phyloP scores from a whole-genome alignment of 2,888 invertebrate genomes.

The Acrobasis suavella region DNA sequence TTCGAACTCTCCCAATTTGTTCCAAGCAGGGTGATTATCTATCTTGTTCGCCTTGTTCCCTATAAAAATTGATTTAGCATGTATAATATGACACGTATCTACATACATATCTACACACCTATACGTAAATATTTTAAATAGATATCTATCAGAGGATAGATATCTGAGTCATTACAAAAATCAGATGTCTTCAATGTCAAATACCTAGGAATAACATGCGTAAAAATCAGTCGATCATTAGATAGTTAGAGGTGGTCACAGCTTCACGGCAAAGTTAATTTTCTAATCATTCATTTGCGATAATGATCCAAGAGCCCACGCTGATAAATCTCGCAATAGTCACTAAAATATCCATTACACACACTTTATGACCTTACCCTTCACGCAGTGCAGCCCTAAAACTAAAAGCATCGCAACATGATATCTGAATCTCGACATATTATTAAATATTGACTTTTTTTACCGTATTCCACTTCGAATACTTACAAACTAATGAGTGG shows the following conservation, averaged over 20 bases:
- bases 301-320: not conserved
- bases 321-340: too few species aligned
- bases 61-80: not conserved
- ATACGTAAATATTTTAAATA: too few species aligned
- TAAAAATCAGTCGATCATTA: too few species aligned
- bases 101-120: too few species aligned
- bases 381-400: not conserved
- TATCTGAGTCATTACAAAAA: too few species aligned
- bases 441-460: not conserved
- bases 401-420: not conserved
- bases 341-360: not conserved
- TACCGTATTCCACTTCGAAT: slow-evolving; percentile 8
- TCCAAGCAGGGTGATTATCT: slow-evolving; percentile 72
- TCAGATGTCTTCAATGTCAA: too few species aligned
- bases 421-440: not conserved
- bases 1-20: slow-evolving; percentile 62
- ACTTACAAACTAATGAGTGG: slow-evolving; percentile 16
- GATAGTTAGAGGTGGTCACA: too few species aligned
- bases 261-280: not conserved
- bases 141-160: too few species aligned
- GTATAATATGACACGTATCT: too few species aligned
- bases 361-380: not conserved
- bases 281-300: not conserved
- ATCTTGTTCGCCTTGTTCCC: slow-evolving; percentile 26
- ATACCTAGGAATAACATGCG: too few species aligned